Conservation (phyloP, 2,113 vertebrate genomes). For the Helogale parvula region DNA sequence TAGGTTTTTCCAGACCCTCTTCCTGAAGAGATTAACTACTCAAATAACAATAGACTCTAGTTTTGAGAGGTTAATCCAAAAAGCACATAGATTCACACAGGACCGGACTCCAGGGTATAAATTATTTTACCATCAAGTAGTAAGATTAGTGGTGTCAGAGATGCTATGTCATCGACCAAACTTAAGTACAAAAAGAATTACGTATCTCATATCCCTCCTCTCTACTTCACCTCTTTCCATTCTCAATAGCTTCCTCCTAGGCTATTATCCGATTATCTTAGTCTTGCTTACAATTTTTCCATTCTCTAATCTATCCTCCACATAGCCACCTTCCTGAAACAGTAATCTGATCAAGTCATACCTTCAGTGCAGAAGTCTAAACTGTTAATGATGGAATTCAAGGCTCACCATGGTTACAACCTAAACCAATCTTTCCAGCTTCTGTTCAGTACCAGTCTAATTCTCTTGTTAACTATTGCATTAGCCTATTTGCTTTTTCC, state of each 20-base stretch:
- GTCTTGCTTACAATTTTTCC: not conserved
- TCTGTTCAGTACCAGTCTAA: not conserved
- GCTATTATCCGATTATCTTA: not conserved
- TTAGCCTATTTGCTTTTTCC: not conserved
- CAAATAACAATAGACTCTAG: slow-evolving; percentile 13
- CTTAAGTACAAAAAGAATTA: slow-evolving; percentile 19
- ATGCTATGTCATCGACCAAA: not conserved
- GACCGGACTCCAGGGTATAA: not conserved
- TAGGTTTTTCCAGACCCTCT: not conserved
- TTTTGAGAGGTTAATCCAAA: not conserved
- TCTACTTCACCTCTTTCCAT: not conserved
- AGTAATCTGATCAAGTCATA: slow-evolving; percentile 8
- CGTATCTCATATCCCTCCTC: not conserved
- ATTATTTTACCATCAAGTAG: not conserved
- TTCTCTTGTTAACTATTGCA: not conserved
- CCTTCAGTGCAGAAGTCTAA: not conserved
- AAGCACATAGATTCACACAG: not conserved
- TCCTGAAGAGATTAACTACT: not conserved
- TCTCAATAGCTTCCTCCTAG: not conserved
- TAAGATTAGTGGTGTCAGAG: not conserved
- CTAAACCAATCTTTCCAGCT: not conserved
- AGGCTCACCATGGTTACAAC: not conserved
- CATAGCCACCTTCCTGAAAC: slow-evolving; percentile 3
- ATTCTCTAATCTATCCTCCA: not conserved
- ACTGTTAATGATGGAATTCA: not conserved